Conservation (phyloP, 2,113 vertebrate genomes). For the Poeciliopsis prolifica region DNA sequence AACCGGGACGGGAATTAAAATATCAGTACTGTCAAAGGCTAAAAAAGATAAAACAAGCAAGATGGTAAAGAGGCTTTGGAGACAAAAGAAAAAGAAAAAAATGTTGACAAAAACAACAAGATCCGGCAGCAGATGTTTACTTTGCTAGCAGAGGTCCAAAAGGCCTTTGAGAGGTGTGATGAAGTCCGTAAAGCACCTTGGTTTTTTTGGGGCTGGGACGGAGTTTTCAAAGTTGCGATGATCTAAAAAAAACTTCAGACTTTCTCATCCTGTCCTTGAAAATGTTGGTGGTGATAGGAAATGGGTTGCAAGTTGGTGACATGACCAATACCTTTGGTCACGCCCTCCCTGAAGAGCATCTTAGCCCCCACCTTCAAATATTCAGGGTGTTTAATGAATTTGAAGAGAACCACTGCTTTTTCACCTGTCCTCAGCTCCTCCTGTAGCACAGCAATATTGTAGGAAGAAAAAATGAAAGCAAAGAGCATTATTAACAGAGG, state of each 20-base stretch:
- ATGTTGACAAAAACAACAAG: slow-evolving; percentile 6
- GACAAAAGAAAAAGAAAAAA: neutral
- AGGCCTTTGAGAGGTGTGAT: slow-evolving; percentile 25
- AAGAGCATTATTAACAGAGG: neutral
- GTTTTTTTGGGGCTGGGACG: slow-evolving; percentile 25
- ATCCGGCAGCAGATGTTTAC: slow-evolving; percentile 12
- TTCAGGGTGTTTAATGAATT: slow-evolving; percentile 97
- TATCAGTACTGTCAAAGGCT: slow-evolving; percentile 34
- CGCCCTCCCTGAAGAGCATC: slow-evolving; percentile 94
- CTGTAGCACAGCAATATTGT: slow-evolving; percentile 64
- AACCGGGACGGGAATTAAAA: slow-evolving; percentile 16
- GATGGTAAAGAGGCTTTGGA: slow-evolving; percentile 45
- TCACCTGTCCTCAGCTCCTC: slow-evolving; percentile 96
- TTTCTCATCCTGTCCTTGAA: slow-evolving; percentile 56
- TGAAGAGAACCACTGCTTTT: slow-evolving; percentile 95
- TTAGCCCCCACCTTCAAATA: slow-evolving; percentile 97
- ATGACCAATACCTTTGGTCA: slow-evolving; percentile 97
- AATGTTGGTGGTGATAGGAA: slow-evolving; percentile 57
- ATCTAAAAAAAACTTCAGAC: slow-evolving; percentile 21
- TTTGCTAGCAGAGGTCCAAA: slow-evolving; percentile 18
- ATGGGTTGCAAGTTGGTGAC: slow-evolving; percentile 92
- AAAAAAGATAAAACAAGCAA: slow-evolving; percentile 9
- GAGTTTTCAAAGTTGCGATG: slow-evolving; percentile 27
- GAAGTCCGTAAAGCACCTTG: slow-evolving; percentile 36
- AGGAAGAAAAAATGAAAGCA: slow-evolving; percentile 3